phyloP scores from a whole-genome alignment of 1,140 invertebrate species.

The Aphelinus certus region DNA sequence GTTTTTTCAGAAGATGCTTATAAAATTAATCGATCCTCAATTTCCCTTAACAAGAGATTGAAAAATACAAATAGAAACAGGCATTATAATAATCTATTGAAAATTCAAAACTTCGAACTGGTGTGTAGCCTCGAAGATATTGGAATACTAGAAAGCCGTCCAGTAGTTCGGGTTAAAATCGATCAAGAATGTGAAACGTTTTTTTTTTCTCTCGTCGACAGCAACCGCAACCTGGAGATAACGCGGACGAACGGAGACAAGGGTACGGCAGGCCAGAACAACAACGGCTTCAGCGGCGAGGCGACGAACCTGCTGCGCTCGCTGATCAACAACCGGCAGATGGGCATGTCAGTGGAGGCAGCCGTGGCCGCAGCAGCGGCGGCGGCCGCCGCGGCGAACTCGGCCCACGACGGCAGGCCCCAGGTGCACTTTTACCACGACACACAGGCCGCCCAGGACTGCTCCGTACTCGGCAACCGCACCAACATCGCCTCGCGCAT shows the following conservation, averaged over 20 bases:
- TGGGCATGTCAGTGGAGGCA: slow-evolving; percentile 56
- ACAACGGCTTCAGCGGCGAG: slow-evolving; percentile 68
- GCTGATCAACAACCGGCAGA: slow-evolving; percentile 78
- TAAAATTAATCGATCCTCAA: no score
- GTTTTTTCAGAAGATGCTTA: no score
- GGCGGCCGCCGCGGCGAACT: background rate
- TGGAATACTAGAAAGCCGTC: no score
- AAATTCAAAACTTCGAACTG: no score
- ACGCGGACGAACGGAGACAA: slow-evolving; percentile 64
- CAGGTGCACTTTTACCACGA: slow-evolving; percentile 62
- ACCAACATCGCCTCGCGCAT: slow-evolving; percentile 55
- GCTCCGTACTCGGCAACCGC: slow-evolving; percentile 57
- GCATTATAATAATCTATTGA: no score
- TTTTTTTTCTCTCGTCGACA: slow-evolving; percentile 44
- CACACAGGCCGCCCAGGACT: slow-evolving; percentile 54
- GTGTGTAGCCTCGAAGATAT: no score
- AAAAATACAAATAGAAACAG: no score
- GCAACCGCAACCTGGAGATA: slow-evolving; percentile 62
- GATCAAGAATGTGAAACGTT: background rate
- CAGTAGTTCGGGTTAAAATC: no score
- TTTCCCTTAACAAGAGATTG: no score
- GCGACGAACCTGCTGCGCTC: slow-evolving; percentile 77
- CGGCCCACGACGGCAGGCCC: slow-evolving; percentile 39
- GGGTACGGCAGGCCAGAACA: slow-evolving; percentile 34
- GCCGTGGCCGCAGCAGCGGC: slow-evolving; percentile 1